Percentiles rank a stretch among this genome's conserved stretches.
phyloP scores from a whole-genome alignment of 2,888 invertebrate genomes.

The Exocentrus adspersus region DNA sequence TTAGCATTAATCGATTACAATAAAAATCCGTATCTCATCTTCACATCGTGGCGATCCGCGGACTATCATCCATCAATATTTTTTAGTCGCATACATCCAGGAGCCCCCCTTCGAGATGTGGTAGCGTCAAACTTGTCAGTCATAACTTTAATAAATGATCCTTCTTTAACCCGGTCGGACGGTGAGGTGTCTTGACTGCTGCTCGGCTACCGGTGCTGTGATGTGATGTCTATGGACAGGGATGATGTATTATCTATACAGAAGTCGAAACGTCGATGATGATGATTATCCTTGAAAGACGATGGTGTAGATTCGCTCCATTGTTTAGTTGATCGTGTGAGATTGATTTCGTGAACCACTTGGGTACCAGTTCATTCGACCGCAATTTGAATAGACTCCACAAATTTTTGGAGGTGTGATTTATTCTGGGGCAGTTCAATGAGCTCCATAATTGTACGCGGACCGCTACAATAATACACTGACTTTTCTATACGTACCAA shows the following conservation, averaged over 20 bases:
- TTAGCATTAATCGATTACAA: slow-evolving; percentile 37
- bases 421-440: too few relatives aligned
- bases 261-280: slow-evolving; percentile 29
- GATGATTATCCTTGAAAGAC: too few relatives aligned
- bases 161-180: slow-evolving; percentile 39
- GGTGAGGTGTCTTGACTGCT: slow-evolving; percentile 46
- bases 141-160: slow-evolving; percentile 47
- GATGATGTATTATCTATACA: slow-evolving; percentile 43
- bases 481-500: too few relatives aligned
- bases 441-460: too few relatives aligned
- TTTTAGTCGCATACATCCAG: slow-evolving; percentile 34
- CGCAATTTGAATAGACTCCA: too few relatives aligned
- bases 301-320: too few relatives aligned
- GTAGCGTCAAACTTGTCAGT: slow-evolving; percentile 55
- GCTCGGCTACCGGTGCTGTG: slow-evolving; percentile 45
- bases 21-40: slow-evolving; percentile 33
- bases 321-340: too few relatives aligned
- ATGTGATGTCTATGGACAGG: slow-evolving; percentile 47
- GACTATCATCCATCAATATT: slow-evolving; percentile 44
- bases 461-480: too few relatives aligned
- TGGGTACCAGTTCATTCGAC: too few relatives aligned
- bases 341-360: too few relatives aligned
- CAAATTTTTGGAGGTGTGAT: too few relatives aligned
- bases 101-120: slow-evolving; percentile 40
- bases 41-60: too few relatives aligned